phyloP scores from a whole-genome alignment of 23 tunicate genomes.

The Oikopleura vanhoeffeni region DNA sequence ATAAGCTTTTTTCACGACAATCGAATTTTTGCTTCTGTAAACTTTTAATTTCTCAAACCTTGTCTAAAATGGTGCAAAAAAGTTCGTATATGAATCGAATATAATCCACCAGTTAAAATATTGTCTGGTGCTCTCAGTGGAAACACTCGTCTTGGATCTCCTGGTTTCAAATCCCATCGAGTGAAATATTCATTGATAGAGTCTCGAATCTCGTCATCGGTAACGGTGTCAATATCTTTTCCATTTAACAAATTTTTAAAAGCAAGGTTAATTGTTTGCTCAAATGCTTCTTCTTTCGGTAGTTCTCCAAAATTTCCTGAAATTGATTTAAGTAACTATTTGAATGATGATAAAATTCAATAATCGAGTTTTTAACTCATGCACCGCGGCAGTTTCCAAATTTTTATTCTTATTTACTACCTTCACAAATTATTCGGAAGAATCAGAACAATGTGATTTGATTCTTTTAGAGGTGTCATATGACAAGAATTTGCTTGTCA shows the following conservation, averaged over 20 bases:
- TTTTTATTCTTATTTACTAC: too few relatives aligned
- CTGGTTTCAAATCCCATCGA: slow-evolving; percentile 1
- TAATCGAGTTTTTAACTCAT: too few relatives aligned
- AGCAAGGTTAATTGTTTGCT: not conserved
- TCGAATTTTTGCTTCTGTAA: too few relatives aligned
- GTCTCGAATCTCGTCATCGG: not conserved
- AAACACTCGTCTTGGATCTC: slow-evolving; percentile 1
- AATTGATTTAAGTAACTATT: too few relatives aligned
- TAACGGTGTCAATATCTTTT: not conserved
- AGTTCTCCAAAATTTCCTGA: not conserved
- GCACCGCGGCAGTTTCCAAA: too few relatives aligned
- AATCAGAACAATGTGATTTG: too few relatives aligned
- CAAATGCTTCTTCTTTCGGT: slow-evolving; percentile 14
- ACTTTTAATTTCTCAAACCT: too few relatives aligned
- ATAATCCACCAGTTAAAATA: not conserved
- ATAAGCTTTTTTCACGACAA: too few relatives aligned
- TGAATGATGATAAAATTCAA: too few relatives aligned
- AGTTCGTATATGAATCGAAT: not conserved
- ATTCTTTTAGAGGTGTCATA: too few relatives aligned
- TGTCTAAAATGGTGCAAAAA: not conserved
- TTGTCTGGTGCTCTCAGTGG: not conserved
- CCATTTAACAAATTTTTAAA: not conserved
- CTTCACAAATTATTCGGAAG: too few relatives aligned
- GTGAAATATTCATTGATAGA: not conserved
- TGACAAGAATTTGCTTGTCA: too few relatives aligned